Conservation (phyloP, 2,113 vertebrate genomes). For the Bothrops jararaca region DNA sequence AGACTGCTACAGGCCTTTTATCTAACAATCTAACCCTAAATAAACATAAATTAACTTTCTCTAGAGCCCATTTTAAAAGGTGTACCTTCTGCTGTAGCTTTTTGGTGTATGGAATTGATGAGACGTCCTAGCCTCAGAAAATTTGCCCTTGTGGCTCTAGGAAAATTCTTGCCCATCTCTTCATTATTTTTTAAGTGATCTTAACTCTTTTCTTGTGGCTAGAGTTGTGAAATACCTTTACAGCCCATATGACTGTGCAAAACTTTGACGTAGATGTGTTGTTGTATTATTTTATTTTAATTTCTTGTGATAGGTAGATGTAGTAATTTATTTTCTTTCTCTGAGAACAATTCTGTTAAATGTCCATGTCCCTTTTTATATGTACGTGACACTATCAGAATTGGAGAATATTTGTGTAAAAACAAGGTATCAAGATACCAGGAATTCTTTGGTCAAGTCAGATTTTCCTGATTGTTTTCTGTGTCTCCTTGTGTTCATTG, state of each 20-base stretch:
- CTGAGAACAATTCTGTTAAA: neutral
- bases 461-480: neutral
- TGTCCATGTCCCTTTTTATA: neutral
- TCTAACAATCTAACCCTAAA: neutral
- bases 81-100: neutral
- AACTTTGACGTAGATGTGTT: neutral
- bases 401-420: neutral
- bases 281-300: neutral
- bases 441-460: neutral
- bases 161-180: neutral
- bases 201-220: neutral
- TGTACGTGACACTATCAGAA: neutral
- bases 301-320: neutral
- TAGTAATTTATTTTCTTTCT: neutral
- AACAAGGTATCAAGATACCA: neutral
- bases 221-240: neutral
- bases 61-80: neutral
- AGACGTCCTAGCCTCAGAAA: neutral
- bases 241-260: neutral
- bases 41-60: neutral
- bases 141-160: neutral
- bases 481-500: neutral
- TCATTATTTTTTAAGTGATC: neutral
- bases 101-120: neutral
- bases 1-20: neutral